A percentile compares a stretch with the other conserved stretches of the same genome.
phyloP scores from a whole-genome alignment of 2,113 vertebrate genomes.

The Hippocampus mohnikei region DNA sequence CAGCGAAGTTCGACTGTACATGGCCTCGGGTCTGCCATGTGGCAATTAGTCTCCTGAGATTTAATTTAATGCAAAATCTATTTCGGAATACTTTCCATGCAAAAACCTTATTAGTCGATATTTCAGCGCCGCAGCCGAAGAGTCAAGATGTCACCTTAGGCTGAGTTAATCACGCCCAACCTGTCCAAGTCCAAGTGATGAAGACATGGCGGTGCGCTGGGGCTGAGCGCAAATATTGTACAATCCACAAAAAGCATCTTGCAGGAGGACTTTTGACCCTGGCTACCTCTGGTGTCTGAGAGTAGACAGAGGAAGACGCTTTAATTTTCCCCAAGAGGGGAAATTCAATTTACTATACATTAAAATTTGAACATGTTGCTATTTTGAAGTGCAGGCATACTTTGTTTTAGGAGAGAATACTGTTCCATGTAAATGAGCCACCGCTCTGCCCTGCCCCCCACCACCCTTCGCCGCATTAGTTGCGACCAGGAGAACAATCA shows the following conservation, averaged over 20 bases:
- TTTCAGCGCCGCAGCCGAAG: slow-evolving; percentile 2
- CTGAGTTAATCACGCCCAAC: slow-evolving; percentile 11
- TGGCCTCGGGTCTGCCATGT: slow-evolving; percentile 13
- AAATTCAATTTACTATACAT: not conserved
- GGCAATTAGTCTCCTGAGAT: slow-evolving; percentile 25
- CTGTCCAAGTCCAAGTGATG: slow-evolving; percentile 13
- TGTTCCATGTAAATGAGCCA: not conserved
- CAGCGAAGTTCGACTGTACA: slow-evolving; percentile 3
- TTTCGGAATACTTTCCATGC: slow-evolving; percentile 7
- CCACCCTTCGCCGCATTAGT: too few species aligned
- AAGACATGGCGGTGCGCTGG: not conserved
- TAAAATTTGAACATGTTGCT: not conserved
- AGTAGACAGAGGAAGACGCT: not conserved
- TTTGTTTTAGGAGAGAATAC: too few species aligned
- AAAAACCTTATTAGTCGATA: slow-evolving; percentile 14
- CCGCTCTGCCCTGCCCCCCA: too few species aligned
- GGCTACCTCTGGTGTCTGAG: not conserved
- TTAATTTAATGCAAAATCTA: slow-evolving; percentile 27
- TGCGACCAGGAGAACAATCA: too few species aligned
- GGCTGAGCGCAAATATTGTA: not conserved
- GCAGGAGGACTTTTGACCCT: not conserved
- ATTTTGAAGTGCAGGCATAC: too few species aligned
- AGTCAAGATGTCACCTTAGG: slow-evolving; percentile 8
- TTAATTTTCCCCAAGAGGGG: slow-evolving; percentile 9
- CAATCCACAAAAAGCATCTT: not conserved